These are phyloP conservation scores for Polyommatus iphigenia DNA, from an alignment of 2,888 invertebrate species.

Conservation along the genomic window DNA sequence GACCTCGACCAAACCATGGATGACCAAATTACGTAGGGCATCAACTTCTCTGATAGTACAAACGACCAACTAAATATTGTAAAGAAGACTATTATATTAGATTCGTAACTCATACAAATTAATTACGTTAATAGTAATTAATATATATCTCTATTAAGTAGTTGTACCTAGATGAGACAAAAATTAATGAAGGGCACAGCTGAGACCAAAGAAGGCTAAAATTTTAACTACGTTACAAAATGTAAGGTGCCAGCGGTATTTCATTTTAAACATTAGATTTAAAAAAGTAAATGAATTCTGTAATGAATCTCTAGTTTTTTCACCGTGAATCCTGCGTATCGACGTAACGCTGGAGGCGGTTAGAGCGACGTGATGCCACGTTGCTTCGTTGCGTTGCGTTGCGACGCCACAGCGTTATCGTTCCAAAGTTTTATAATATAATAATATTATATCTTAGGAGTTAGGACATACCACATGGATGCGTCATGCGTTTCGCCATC, in stretches of 20 bases:
- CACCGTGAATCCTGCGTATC: not conserved
- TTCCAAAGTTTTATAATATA: not conserved
- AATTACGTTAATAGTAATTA: too few relatives aligned
- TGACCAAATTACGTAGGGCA: too few relatives aligned
- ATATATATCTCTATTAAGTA: too few relatives aligned
- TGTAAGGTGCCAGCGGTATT: not conserved
- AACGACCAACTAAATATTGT: too few relatives aligned
- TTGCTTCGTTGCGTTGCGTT: not conserved
- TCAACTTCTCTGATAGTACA: too few relatives aligned
- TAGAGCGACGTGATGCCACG: not conserved
- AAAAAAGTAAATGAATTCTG: not conserved
- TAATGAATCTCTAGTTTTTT: not conserved
- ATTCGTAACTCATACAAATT: too few relatives aligned
- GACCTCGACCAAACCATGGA: too few relatives aligned
- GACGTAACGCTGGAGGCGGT: constrained; percentile 3
- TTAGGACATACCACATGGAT: too few relatives aligned
- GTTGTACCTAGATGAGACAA: too few relatives aligned
- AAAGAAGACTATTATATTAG: too few relatives aligned
- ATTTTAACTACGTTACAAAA: not conserved
- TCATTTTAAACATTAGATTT: not conserved
- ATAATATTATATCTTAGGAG: too few relatives aligned
- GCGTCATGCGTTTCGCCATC: too few relatives aligned
- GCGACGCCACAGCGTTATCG: not conserved
- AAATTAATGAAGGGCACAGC: not conserved
- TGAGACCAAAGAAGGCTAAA: not conserved